Base-by-base conservation (phyloP, 2,888 invertebrate species). In the Diabrotica balteata region DNA sequence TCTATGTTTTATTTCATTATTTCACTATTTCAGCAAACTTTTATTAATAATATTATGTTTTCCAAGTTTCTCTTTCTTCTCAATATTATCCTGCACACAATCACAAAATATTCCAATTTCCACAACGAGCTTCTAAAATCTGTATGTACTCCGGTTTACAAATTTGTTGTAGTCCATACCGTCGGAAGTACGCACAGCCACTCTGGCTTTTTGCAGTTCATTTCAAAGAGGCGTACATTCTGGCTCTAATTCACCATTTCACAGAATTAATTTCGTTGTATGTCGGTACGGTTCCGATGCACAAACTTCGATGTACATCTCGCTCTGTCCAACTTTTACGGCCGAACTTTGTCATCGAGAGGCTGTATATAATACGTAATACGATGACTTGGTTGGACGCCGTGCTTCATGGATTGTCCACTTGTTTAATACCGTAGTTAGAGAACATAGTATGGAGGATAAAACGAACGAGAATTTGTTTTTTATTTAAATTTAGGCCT, bases 331-430 rank as follows among this genome's bases (percentile, higher is more conserved):
- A 9, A 32, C 59, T 59, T 32, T 59, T 22, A n/a, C 43, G 58
- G 22, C 9, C 4, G 17, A 50, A n/a, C 47, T 61, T 61, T 53
- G 61, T 53, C 52, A 61, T 11, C 11, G 61, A 17, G 52, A 47
- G 47, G 47, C 47, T 47, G 9, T 47, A 47, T 47, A 47, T 47
- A 47, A 47, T 47, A 47, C 47, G 32, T 32, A 47, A 47, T 47
- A 8, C 10, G 47, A 47, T 47, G 47, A 47, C 47, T 47, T 8
- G 47, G 8, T 47, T 6, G 10, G 47, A 47, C 10, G 47, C 47
- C 42, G 49, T 11, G 49, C 42, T 55, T 32, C 53, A 51, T 22
- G 44, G 61, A 50, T 61, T 53, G 52, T 52, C 51, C 61, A 47
- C 47, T 47, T 10, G 47, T 47, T 47, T 47, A 9, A 42, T 10